Conservation (phyloP, 2,113 vertebrate genomes). For the Sialia sialis region DNA sequence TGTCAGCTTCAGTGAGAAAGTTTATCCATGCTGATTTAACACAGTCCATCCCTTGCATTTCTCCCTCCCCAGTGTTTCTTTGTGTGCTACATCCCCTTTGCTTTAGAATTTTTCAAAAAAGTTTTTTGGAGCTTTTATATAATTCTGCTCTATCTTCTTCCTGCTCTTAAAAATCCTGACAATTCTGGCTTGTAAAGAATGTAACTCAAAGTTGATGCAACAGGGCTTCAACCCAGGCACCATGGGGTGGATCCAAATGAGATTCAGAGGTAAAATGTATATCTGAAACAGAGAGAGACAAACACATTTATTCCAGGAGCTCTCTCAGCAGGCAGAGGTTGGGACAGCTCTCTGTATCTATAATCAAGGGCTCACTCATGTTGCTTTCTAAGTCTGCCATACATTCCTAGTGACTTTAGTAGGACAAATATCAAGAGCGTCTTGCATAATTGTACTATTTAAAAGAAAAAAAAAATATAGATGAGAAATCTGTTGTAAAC, state of each 20-base stretch:
- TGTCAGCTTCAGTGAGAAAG: not conserved
- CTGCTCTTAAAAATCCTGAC: not conserved
- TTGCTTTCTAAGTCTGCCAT: not conserved
- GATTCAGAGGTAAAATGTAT: not conserved
- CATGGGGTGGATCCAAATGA: not conserved
- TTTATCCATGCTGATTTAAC: not conserved
- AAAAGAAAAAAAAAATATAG: not conserved
- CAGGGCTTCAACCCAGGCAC: not conserved
- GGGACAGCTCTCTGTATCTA: not conserved
- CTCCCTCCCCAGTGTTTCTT: not conserved
- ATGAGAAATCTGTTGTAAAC: not conserved
- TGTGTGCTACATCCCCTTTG: not conserved
- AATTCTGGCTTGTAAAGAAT: not conserved
- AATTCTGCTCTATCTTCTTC: not conserved
- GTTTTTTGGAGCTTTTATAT: not conserved
- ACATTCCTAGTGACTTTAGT: not conserved
- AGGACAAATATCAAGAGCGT: not conserved
- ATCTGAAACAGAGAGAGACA: not conserved
- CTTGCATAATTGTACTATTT: not conserved
- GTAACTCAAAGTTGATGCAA: not conserved
- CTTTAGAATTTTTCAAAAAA: not conserved
- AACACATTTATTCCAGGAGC: not conserved
- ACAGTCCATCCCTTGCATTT: not conserved
- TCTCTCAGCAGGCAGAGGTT: not conserved
- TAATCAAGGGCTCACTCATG: not conserved